Percentiles rank a stretch among this genome's conserved stretches.
These are phyloP conservation scores for Nematostella vectensis DNA, from an alignment of 92 coral and sea anemone species.

Conservation along the genomic window DNA sequence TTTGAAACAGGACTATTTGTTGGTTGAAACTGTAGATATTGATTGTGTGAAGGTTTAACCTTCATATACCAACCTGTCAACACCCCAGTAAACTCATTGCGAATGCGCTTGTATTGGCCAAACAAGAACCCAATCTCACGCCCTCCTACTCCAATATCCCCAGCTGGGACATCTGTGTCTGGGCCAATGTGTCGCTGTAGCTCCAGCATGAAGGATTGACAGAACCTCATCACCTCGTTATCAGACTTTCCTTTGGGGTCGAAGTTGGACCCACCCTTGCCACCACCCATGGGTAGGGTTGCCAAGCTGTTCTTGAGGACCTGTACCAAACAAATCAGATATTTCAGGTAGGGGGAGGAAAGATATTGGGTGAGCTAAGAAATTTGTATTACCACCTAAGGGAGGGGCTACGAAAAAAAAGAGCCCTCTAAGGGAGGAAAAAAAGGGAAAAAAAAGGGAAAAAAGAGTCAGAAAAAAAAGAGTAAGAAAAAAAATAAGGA, in stretches of 20 bases:
- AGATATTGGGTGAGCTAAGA: too few species aligned
- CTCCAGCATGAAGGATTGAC: slow-evolving; percentile 80
- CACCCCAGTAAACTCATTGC: slow-evolving; percentile 88
- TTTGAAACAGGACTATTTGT: too few species aligned
- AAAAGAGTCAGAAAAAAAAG: too few species aligned
- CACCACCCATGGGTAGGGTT: slow-evolving; percentile 84
- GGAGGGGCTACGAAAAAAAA: too few species aligned
- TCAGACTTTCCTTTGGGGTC: slow-evolving; percentile 86
- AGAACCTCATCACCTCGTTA: slow-evolving; percentile 81
- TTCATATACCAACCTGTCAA: slow-evolving; percentile 38
- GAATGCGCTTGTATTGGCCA: slow-evolving; percentile 80
- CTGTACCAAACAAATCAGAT: too few species aligned
- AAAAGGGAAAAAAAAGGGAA: too few species aligned
- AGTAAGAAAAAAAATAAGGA: too few species aligned
- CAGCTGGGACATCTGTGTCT: slow-evolving; percentile 83
- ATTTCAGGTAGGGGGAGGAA: too few species aligned
- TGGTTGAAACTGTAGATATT: too few species aligned
- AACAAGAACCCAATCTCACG: slow-evolving; percentile 80
- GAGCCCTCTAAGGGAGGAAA: too few species aligned
- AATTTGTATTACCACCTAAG: too few species aligned
- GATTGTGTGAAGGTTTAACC: too few species aligned
- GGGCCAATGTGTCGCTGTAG: slow-evolving; percentile 83
- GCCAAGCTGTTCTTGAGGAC: slow-evolving; percentile 84
- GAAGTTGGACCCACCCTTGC: slow-evolving; percentile 84
- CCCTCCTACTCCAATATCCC: slow-evolving; percentile 85